Percentiles rank a stretch among this genome's conserved stretches.
phyloP scores from a whole-genome alignment of 2,113 vertebrate genomes.

The Peromyscus polionotus region DNA sequence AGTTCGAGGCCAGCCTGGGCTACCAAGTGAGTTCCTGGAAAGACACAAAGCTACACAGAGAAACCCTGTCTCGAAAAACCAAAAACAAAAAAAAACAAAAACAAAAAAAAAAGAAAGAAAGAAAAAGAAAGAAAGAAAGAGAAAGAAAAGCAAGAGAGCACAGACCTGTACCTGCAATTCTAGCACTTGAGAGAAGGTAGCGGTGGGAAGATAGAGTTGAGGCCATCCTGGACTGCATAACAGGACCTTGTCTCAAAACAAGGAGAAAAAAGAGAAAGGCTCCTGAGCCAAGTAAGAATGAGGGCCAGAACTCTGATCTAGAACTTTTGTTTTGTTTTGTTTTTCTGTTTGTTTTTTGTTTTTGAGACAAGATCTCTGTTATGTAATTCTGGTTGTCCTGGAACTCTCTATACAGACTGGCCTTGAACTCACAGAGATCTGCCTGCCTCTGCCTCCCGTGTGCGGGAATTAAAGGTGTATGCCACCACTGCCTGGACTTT shows the following conservation, averaged over 20 bases:
- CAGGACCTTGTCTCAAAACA: neutral
- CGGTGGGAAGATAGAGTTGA: neutral
- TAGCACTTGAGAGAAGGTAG: neutral
- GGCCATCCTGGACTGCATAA: neutral
- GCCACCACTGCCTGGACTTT: neutral
- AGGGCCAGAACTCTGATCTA: neutral
- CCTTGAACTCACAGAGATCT: neutral
- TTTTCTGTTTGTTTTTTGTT: neutral
- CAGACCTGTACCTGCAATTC: neutral
- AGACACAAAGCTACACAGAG: too few relatives aligned
- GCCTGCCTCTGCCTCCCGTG: neutral
- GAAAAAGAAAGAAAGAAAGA: too few relatives aligned
- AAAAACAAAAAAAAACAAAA: too few relatives aligned
- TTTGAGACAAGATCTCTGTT: neutral
- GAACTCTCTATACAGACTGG: neutral
- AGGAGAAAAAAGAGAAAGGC: neutral
- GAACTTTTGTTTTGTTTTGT: neutral
- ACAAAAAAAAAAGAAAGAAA: too few relatives aligned
- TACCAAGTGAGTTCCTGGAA: too few relatives aligned
- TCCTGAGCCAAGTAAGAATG: neutral
- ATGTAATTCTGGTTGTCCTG: too few relatives aligned
- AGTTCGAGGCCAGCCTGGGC: too few relatives aligned
- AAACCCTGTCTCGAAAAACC: too few relatives aligned
- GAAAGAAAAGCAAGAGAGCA: neutral
- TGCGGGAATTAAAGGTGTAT: neutral